Base-by-base conservation (phyloP, 2,888 invertebrate species). In the Gonocerus acuteangulatus region DNA sequence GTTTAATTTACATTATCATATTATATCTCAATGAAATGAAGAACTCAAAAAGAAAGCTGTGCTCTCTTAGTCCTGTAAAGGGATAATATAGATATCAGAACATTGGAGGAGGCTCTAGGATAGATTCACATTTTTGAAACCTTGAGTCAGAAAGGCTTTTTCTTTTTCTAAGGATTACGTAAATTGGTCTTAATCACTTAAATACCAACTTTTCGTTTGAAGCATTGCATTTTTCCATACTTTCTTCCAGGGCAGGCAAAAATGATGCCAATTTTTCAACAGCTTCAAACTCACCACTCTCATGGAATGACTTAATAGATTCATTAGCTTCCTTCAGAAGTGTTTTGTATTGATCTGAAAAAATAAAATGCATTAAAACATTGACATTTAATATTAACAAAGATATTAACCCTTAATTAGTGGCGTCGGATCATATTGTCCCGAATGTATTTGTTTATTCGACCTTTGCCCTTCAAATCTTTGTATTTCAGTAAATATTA, bases 191-290 rank as follows among this genome's bases (percentile, higher is more conserved):
- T n/a, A n/a, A n/a, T n/a, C n/a, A 15, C 21, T 21, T 3, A n/a
- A 48, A 48, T 6, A 48, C 51, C 34, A 19, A 51, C 51, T 21
- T 51, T 36, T 51, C 51, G 34, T 51, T 51, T 2, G 51, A 51
- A 19, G 32, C 51, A 19, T 51, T 51, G 19, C 51, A 51, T 36
- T 51, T 51, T 51, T 51, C 51, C n/a, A 51, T 34, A 13, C 34
- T 51, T 36, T 51, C 51, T 51, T 51, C 51, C 11, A 51, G 34
- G 7, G 51, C 32, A 51, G 51, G 51, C 32, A 51, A 34, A 51
- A 51, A 34, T 19, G 36, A 19, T 1, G 51, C 19, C 11, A 51
- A 51, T 21, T 51, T 51, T 36, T 19, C 34, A 34, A 21, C 51
- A 11, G 32, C 32, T 34, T 19, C 34, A 34, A 51, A 19, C 18